A percentile compares a stretch with the other conserved stretches of the same genome.
Evolutionary conservation across 2,113 vertebrate species (phyloP).

Genomic region (Oceanodroma tethys): DNA sequence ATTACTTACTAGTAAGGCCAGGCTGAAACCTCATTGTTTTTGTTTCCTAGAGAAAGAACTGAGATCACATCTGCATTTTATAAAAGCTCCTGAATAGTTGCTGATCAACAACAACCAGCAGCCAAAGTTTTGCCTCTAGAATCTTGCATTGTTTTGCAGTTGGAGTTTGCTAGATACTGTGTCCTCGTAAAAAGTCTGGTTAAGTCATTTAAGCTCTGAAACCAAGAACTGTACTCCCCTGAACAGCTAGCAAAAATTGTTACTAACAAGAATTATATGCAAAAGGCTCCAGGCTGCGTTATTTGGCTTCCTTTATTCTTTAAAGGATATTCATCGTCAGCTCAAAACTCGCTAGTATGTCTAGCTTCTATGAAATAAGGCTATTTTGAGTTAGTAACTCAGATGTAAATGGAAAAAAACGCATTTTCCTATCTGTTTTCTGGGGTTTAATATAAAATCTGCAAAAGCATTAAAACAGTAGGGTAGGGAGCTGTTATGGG

Average conservation of each 20-base stretch:
- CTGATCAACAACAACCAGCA: slow-evolving; percentile 10
- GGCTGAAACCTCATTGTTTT: slow-evolving; percentile 33
- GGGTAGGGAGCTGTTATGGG: background rate
- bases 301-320: background rate
- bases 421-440: background rate
- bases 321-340: background rate
- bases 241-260: background rate
- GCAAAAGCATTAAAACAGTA: background rate
- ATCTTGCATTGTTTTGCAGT: slow-evolving; percentile 39
- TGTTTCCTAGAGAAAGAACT: slow-evolving; percentile 49
- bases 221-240: background rate
- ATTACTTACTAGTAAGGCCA: background rate
- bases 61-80: slow-evolving; percentile 59
- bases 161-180: slow-evolving; percentile 15
- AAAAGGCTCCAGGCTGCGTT: background rate
- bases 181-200: slow-evolving; percentile 9
- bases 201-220: slow-evolving; percentile 12
- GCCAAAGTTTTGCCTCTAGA: slow-evolving; percentile 11
- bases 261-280: background rate
- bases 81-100: slow-evolving; percentile 33
- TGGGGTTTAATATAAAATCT: background rate
- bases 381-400: background rate
- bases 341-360: background rate
- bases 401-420: background rate
- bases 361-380: background rate